Percentiles rank a stretch among this genome's conserved stretches.
These are phyloP conservation scores for Clarias laeviceps DNA, from an alignment of 2,797 vertebrate genomes.

Conservation along the genomic window DNA sequence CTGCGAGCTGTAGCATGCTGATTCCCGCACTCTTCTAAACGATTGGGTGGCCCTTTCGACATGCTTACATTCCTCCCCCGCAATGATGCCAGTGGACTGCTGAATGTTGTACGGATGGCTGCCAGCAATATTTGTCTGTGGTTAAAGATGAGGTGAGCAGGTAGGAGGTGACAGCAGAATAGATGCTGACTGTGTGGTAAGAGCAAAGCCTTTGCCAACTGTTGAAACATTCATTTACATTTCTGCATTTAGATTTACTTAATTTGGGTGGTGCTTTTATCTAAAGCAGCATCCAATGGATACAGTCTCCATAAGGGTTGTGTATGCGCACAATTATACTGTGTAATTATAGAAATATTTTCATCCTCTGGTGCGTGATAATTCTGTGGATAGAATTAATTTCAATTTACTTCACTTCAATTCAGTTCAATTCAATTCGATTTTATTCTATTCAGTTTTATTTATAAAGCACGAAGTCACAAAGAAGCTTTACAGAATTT, in stretches of 20 bases:
- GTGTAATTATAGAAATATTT: neutral
- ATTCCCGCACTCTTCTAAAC: slow-evolving; percentile 32
- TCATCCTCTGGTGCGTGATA: neutral
- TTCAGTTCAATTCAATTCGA: too few species aligned
- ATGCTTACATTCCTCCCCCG: slow-evolving; percentile 73
- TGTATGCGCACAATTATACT: neutral
- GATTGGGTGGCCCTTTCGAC: slow-evolving; percentile 67
- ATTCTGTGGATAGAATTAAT: neutral
- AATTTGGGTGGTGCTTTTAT: neutral
- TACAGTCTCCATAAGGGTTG: neutral
- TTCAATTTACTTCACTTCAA: too few species aligned
- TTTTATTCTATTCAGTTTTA: too few species aligned
- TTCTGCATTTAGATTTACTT: neutral
- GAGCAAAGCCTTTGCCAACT: neutral
- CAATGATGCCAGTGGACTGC: slow-evolving; percentile 73
- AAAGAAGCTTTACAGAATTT: too few species aligned
- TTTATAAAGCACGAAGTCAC: too few species aligned
- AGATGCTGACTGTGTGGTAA: slow-evolving; percentile 14
- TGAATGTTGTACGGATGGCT: slow-evolving; percentile 67
- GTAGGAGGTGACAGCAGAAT: slow-evolving; percentile 47
- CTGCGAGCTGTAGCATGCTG: slow-evolving; percentile 47
- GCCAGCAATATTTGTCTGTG: slow-evolving; percentile 33
- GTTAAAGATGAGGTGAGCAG: slow-evolving; percentile 50
- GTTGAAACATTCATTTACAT: neutral
- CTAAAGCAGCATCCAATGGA: neutral